Conservation (phyloP, 35 echinoderm and acorn worm genomes). For the Amphiura filiformis region DNA sequence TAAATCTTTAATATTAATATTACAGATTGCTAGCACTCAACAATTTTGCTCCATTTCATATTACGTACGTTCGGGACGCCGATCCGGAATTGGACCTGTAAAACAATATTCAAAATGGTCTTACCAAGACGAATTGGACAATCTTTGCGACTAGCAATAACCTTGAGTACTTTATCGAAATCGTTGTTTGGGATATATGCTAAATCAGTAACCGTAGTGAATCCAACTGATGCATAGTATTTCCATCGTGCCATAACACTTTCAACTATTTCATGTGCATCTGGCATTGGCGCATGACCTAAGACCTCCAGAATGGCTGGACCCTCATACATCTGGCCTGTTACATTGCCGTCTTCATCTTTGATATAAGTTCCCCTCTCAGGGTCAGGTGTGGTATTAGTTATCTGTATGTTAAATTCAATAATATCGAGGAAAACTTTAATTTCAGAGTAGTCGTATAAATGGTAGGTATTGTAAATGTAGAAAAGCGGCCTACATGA, state of each 20-base stretch:
- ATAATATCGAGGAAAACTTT: too few relatives aligned
- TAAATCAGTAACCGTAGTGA: conserved; percentile 60
- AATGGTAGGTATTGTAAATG: too few relatives aligned
- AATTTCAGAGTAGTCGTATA: too few relatives aligned
- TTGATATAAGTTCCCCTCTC: conserved; percentile 35
- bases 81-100: too few relatives aligned
- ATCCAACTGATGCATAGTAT: conserved; percentile 43
- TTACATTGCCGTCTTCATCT: conserved; percentile 9
- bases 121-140: conserved; percentile 60
- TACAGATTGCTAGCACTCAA: too few relatives aligned
- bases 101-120: too few relatives aligned
- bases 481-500: too few relatives aligned
- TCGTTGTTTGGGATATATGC: conserved; percentile 32
- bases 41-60: too few relatives aligned
- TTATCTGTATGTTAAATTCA: too few relatives aligned
- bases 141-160: conserved; percentile 14
- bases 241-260: conserved; percentile 21
- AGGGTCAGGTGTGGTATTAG: conserved; percentile 12
- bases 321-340: conserved; percentile 42
- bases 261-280: background rate
- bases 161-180: background rate
- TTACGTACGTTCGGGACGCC: too few relatives aligned
- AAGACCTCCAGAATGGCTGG: conserved; percentile 22
- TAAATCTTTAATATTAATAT: too few relatives aligned
- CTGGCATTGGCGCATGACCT: background rate